Percentiles rank a stretch among this genome's conserved stretches.
These are phyloP conservation scores for Australoheros facetus DNA, from an alignment of 2,797 vertebrate species.

Conservation along the genomic window DNA sequence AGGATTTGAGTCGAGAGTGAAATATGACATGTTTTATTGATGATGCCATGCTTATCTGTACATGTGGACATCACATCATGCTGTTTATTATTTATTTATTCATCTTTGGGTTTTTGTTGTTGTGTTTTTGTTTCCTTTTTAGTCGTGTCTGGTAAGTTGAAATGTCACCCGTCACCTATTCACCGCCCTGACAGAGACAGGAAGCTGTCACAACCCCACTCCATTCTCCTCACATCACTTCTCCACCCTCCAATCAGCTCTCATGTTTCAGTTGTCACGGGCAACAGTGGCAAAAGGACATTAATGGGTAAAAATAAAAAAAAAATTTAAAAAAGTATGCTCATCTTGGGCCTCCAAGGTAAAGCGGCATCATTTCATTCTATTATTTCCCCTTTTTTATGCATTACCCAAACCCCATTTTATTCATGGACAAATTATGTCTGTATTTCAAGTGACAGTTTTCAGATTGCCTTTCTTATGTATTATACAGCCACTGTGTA, in stretches of 20 bases:
- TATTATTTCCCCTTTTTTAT: conserved; percentile 60
- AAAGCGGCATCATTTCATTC: conserved; percentile 78
- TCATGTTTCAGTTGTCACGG: conserved; percentile 92
- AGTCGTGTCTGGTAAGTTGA: conserved; percentile 99
- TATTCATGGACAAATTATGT: conserved; percentile 58
- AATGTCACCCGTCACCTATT: conserved; percentile 97
- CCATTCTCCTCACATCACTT: conserved; percentile 91
- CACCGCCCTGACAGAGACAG: conserved; percentile 92
- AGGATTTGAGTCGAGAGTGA: conserved; percentile 6
- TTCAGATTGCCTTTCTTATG: conserved; percentile 69
- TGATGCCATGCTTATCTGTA: conserved; percentile 49
- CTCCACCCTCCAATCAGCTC: conserved; percentile 91
- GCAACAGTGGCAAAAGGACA: conserved; percentile 89
- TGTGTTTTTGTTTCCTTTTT: conserved; percentile 89
- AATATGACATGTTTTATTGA: conserved; percentile 44
- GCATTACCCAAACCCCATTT: conserved; percentile 55
- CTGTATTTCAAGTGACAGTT: conserved; percentile 63
- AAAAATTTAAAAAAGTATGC: conserved; percentile 44
- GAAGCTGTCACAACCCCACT: conserved; percentile 89
- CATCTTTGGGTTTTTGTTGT: conserved; percentile 82
- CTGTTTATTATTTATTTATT: conserved; percentile 82
- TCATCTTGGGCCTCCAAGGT: conserved; percentile 78
- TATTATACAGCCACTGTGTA: conserved; percentile 20
- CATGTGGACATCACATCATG: conserved; percentile 64
- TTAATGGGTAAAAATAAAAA: conserved; percentile 86